Evolutionary conservation across 1,140 invertebrate genomes (phyloP), one percentile per base, ranked within the genome.

Genomic region (Drosophila bocqueti): DNA sequence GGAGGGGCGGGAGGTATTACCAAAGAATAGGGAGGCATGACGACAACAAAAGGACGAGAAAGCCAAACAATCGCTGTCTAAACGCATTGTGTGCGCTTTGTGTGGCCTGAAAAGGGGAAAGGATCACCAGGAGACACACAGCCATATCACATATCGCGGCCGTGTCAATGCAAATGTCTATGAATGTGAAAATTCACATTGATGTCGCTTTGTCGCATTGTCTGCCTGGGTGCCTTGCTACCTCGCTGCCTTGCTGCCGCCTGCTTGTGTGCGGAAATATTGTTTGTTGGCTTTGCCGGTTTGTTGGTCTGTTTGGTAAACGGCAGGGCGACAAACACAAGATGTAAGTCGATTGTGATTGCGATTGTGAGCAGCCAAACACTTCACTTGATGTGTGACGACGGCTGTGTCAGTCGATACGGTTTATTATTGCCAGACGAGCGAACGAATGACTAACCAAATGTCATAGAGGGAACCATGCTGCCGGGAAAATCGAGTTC

Each of bases 61-160:
- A 74, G 59, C 74, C 78, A 75, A 89, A 89, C 84, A 89, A 89
- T 89, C 80, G 85, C 68, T 90, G 85, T 89, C 84, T 90, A 89
- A 89, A 89, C 74, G 81, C 78, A 89, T 89, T 89, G 84, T 89
- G 66, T 55, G 42, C 54, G 62, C 64, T 84, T 89, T 89, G 85
- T 89, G 50, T 42, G 43, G 26, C 31, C 24, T 47, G 67, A 62
- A 72, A 81, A 50, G 81, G 79, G 82, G 42, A 72, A 87, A 65
- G 81, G 69, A 87, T 89, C 84, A 79, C 77, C 68, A 60, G 67
- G 58, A 69, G 55, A 78, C 57, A 49, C 58, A 57, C 31, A 38
- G 31, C 47, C 21, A 34, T 61, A 40, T 67, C 50, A 45, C 66
- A 54, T 80, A 67, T 79, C 73, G 43, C 64, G 50, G 26, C 13